Conservation (phyloP, 2,797 vertebrate species). For the Choloepus didactylus region DNA sequence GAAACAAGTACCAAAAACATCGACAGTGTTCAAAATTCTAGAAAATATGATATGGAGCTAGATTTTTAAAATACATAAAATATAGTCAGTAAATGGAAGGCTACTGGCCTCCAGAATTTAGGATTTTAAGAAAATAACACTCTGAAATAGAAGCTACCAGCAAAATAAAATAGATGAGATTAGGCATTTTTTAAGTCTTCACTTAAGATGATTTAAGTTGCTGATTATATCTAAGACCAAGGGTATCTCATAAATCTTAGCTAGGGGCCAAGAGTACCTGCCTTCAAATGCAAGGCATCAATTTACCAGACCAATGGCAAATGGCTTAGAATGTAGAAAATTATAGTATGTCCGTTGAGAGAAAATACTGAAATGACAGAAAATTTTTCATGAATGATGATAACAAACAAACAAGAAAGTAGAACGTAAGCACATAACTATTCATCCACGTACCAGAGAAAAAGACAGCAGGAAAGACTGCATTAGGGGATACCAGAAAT, state of each 20-base stretch:
- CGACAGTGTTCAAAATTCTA: conserved; percentile 13
- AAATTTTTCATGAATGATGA: conserved; percentile 38
- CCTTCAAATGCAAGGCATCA: conserved; percentile 59
- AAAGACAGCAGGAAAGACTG: conserved; percentile 28
- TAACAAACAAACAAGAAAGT: conserved; percentile 9
- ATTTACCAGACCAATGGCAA: conserved; percentile 60
- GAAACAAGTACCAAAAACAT: conserved; percentile 52
- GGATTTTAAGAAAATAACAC: conserved; percentile 29
- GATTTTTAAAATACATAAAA: conserved; percentile 54
- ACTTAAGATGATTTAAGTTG: conserved; percentile 57
- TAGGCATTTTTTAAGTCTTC: conserved; percentile 8
- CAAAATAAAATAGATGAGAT: conserved; percentile 37
- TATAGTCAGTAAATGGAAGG: conserved; percentile 56
- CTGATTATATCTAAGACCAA: conserved; percentile 20
- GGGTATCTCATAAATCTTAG: conserved; percentile 35
- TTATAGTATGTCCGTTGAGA: conserved; percentile 33
- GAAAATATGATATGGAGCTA: conserved; percentile 19
- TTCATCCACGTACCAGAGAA: conserved; percentile 15
- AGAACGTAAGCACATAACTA: neutral
- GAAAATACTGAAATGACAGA: conserved; percentile 62
- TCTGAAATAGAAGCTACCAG: conserved; percentile 43
- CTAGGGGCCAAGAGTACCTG: conserved; percentile 7
- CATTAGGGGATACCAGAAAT: conserved; percentile 17
- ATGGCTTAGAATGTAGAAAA: conserved; percentile 38
- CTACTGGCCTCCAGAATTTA: conserved; percentile 53